These are phyloP conservation scores for Aptenodytes forsteri DNA, from an alignment of 2,113 vertebrate genomes.

Conservation along the genomic window DNA sequence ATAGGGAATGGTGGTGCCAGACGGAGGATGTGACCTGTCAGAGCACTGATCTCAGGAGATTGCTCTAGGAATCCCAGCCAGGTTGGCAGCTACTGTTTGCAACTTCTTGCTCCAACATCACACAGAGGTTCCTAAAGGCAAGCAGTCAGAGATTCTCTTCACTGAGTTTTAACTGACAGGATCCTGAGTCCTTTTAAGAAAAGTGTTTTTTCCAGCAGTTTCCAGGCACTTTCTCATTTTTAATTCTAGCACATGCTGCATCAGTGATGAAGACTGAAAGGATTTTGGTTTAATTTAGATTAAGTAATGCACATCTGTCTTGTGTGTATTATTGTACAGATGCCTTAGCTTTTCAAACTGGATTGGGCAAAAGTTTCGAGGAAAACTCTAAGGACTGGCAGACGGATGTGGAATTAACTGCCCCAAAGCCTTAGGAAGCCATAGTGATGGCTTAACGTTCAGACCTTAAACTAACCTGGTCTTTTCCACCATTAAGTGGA, in stretches of 20 bases:
- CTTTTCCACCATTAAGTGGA: background rate
- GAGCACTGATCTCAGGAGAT: conserved; percentile 64
- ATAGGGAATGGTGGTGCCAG: conserved; percentile 58
- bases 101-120: conserved; percentile 46
- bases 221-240: background rate
- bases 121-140: conserved; percentile 22
- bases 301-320: background rate
- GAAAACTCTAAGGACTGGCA: background rate
- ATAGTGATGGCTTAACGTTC: background rate
- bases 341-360: background rate
- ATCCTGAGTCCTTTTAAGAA: background rate
- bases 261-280: background rate
- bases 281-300: background rate
- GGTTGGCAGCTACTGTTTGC: conserved; percentile 70
- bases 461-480: background rate
- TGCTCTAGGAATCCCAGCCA: conserved; percentile 48
- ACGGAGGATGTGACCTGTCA: conserved; percentile 67
- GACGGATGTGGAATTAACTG: background rate
- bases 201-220: conserved; percentile 10
- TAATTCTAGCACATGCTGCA: background rate
- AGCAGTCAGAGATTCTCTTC: conserved; percentile 33
- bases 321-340: background rate
- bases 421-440: background rate
- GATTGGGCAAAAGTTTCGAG: background rate
- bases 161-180: background rate